A percentile compares a stretch with the other conserved stretches of the same genome.
phyloP scores from a whole-genome alignment of 2,888 invertebrate genomes.

The Blera fallax region DNA sequence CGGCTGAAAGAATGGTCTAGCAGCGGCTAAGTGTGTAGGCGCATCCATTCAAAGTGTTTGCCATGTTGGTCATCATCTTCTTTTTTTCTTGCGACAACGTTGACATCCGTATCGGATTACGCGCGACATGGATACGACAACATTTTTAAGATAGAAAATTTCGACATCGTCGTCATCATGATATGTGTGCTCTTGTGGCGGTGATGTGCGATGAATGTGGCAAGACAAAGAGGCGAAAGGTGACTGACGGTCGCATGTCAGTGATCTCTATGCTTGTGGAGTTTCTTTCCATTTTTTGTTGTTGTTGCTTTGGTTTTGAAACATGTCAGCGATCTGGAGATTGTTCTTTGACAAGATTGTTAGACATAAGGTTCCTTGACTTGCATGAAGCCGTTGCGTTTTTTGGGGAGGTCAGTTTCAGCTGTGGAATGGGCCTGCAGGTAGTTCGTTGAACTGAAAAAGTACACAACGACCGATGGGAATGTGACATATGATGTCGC shows the following conservation, averaged over 20 bases:
- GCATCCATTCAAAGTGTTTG: conserved; percentile 33
- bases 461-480: not conserved
- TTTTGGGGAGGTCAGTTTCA: conserved; percentile 34
- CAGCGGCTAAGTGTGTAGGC: not conserved
- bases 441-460: conserved; percentile 24
- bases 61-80: not conserved
- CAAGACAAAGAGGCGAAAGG: conserved; percentile 7
- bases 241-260: conserved; percentile 35
- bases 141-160: not conserved
- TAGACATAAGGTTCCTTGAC: conserved; percentile 30
- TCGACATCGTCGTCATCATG: not conserved
- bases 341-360: not conserved
- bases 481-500: conserved; percentile 18
- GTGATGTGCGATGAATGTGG: not conserved
- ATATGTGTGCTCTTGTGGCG: not conserved
- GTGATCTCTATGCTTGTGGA: conserved; percentile 15
- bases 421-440: not conserved
- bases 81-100: not conserved
- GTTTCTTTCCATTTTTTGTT: too few species aligned
- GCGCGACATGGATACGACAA: conserved; percentile 30
- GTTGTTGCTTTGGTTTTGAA: not conserved
- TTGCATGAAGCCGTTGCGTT: not conserved
- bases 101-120: conserved; percentile 32
- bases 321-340: conserved; percentile 11
- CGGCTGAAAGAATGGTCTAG: not conserved